Base-by-base conservation (phyloP, 2,888 invertebrate genomes). In the Aplocera efformata region DNA sequence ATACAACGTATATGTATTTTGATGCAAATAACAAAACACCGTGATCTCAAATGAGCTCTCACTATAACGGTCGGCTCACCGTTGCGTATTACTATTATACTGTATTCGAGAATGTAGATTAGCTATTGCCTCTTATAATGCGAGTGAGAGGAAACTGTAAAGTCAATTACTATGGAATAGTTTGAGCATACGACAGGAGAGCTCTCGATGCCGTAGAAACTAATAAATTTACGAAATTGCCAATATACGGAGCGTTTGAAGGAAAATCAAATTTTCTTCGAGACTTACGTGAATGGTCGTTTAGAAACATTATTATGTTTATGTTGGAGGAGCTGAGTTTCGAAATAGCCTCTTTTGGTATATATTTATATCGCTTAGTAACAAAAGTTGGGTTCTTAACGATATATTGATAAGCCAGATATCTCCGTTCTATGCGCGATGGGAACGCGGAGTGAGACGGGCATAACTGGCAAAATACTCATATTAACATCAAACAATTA, bases 51-150 rank as follows among this genome's bases (percentile, higher is more conserved):
- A 56, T 63, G 56, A 65, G 82, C 31, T 67, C 83, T 58, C 42
- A 31, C 6, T 45, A 54, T 29, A 48, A 25, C 70, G 71, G 84
- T 56, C 50, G 60, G 44, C 50, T 60, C 58, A 60, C 45, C 53
- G 42, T 54, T 64, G 53, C 62, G 62, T 72, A 64, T 67, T 58
- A 64, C 67, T 72, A 74, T 74, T 72, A 72, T 63, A 67, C 63
- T 69, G 65, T 78, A 80, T 65, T 83, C 77, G 75, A 75, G 64
- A 76, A 85, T 81, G 84, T 76, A 85, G 82, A 85, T 86, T 81
- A 83, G 76, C 70, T 77, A 73, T 81, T 72, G 72, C 73, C 75
- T 75, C 77, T 73, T 74, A 71, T 71, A 69, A 58, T 64, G 68
- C 64, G 63, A 65, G 56, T 48, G 54, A 66, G 67, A 65, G 67